Conservation (phyloP, 2,888 invertebrate species). For the Erpobdella octoculata region DNA sequence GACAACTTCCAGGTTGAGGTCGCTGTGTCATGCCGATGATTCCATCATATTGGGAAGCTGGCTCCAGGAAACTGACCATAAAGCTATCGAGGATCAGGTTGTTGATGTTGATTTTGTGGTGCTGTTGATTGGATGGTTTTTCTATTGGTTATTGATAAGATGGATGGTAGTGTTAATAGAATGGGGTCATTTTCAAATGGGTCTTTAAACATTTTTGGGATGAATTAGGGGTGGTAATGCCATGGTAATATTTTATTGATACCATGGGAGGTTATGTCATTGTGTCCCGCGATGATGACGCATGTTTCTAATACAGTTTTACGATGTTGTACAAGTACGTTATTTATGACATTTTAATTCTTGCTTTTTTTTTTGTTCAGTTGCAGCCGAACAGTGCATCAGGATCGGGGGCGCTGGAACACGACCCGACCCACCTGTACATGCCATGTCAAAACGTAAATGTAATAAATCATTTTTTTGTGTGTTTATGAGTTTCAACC, state of each 20-base stretch:
- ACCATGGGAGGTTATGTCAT: not conserved
- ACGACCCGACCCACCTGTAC: conserved; percentile 86
- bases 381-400: conserved; percentile 86
- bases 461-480: too few species aligned
- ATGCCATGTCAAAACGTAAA: conserved; percentile 50
- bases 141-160: not conserved
- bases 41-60: conserved; percentile 86
- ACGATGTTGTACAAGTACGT: not conserved
- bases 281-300: not conserved
- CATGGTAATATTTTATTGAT: not conserved
- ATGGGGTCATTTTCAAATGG: too few species aligned
- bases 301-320: not conserved
- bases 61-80: conserved; percentile 91
- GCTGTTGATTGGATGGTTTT: not conserved
- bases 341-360: not conserved
- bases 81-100: conserved; percentile 93
- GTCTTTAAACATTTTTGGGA: not conserved
- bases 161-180: not conserved
- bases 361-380: conserved; percentile 54
- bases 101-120: conserved; percentile 16
- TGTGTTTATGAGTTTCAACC: not conserved
- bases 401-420: conserved; percentile 90
- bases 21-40: conserved; percentile 79
- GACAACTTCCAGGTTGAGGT: conserved; percentile 71
- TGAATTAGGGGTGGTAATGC: not conserved